Conservation (phyloP, 2,797 vertebrate species). For the Rhabdophis nuchalis region DNA sequence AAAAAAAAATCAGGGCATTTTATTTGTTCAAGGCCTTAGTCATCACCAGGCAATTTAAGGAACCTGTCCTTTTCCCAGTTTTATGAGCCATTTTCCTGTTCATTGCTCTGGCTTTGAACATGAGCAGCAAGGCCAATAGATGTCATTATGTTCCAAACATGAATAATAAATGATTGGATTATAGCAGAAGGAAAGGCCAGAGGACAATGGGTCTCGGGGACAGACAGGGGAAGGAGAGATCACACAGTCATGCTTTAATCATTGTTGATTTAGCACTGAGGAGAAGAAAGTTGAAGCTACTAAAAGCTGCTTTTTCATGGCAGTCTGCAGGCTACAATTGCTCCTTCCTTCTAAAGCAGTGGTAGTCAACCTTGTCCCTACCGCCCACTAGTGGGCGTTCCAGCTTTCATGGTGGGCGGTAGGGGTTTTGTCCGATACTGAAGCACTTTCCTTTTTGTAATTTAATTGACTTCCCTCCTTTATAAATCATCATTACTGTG, state of each 20-base stretch:
- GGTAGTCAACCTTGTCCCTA: no score
- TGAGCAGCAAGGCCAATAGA: conserved; percentile 14
- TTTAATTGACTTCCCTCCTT: no score
- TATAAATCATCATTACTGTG: no score
- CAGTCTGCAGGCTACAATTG: background rate
- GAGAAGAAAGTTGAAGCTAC: background rate
- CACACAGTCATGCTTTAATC: background rate
- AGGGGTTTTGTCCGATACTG: no score
- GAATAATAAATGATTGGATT: conserved; percentile 14
- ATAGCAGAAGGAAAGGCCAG: background rate
- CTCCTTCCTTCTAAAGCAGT: background rate
- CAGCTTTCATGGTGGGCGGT: no score
- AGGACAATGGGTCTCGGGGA: background rate
- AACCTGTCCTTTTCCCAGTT: background rate
- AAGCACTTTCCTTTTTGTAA: no score
- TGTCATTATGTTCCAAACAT: conserved; percentile 7
- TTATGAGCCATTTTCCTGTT: conserved; percentile 24
- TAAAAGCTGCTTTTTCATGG: background rate
- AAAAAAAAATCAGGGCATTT: background rate
- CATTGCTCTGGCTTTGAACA: conserved; percentile 19
- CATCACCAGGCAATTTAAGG: conserved; percentile 16
- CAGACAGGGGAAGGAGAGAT: background rate
- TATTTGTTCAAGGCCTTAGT: background rate
- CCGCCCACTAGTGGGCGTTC: no score
- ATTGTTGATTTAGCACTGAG: background rate